A percentile compares a stretch with the other conserved stretches of the same genome.
Evolutionary conservation across 2,888 invertebrate species (phyloP).

Genomic region (Timema cristinae): DNA sequence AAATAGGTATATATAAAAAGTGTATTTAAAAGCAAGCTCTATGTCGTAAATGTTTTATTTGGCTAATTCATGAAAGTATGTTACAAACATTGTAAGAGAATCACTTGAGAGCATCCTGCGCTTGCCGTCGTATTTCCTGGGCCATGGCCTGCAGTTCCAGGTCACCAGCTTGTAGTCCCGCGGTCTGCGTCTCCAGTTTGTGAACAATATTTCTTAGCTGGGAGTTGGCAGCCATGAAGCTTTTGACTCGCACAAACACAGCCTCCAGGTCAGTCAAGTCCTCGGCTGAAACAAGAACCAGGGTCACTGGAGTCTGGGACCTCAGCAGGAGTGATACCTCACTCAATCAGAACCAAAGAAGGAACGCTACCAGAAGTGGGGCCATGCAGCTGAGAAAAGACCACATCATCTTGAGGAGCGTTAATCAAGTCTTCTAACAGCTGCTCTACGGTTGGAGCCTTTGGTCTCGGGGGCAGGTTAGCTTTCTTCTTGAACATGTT

Average conservation of each 20-base stretch:
- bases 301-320: too few relatives aligned
- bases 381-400: slow-evolving; percentile 15
- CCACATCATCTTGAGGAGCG: slow-evolving; percentile 26
- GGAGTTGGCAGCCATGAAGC: slow-evolving; percentile 38
- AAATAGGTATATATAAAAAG: too few relatives aligned
- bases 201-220: slow-evolving; percentile 40
- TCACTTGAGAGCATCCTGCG: slow-evolving; percentile 41
- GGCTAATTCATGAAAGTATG: too few relatives aligned
- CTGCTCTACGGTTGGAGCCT: slow-evolving; percentile 30
- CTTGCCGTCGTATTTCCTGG: slow-evolving; percentile 44
- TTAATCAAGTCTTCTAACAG: slow-evolving; percentile 30
- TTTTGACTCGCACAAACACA: slow-evolving; percentile 40
- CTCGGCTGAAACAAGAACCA: background rate
- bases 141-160: slow-evolving; percentile 42
- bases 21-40: too few relatives aligned
- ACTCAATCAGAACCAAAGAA: too few relatives aligned
- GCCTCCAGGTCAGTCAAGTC: slow-evolving; percentile 31
- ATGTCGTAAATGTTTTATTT: too few relatives aligned
- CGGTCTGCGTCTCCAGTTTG: slow-evolving; percentile 37
- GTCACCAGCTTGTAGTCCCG: slow-evolving; percentile 38
- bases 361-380: too few relatives aligned
- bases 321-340: too few relatives aligned
- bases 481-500: slow-evolving; percentile 32
- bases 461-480: slow-evolving; percentile 30
- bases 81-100: background rate